Evolutionary conservation across 1,140 invertebrate genomes (phyloP), one percentile per base, ranked within the genome.

Genomic region (Drosophila auraria): DNA sequence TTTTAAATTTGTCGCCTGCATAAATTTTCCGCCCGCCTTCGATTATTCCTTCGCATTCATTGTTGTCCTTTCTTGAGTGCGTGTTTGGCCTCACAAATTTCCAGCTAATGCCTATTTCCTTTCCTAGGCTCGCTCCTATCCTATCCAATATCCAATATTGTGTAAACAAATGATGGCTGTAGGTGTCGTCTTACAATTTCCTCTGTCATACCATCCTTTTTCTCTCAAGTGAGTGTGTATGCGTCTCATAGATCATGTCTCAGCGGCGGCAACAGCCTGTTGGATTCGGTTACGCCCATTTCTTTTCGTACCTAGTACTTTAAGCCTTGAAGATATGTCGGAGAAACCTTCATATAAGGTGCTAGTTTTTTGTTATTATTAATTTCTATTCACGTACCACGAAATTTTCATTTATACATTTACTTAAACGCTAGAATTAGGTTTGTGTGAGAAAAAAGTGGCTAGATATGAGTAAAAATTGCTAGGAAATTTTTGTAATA

Each of bases 1-100:
- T 89, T 89, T 89, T 84, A 87, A 84, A 84, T 89, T 89, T 89
- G 84, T 89, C 86, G 84, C 84, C 84, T 90, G 84, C 84, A 89
- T 89, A 89, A 84, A 89, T 89, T 89, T 80, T 84, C 56, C 74
- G 51, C 50, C 71, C 62, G 56, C 30, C 50, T 51, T 70, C 82
- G 81, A 89, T 89, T 83, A 76, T 89, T 84, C 80, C 74, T 78
- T 62, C 38, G 50, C 30, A 36, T 60, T 36, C 27, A 49, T 65
- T 65, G 45, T 51, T 68, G 40, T 73, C 56, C 56, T 38, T 44
- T 63, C 51, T 87, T 45, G 80, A 87, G 83, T 87, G 86, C 84
- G 84, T 87, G 84, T 87, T 87, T 83, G 83, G 84, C 84, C 84
- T 87, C 79, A 89, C 84, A 89, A 89, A 89, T 89, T 89, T 84